Evolutionary conservation across 2,113 vertebrate species (phyloP), one percentile per base, ranked within the genome.

Genomic region (Mirza zaza): DNA sequence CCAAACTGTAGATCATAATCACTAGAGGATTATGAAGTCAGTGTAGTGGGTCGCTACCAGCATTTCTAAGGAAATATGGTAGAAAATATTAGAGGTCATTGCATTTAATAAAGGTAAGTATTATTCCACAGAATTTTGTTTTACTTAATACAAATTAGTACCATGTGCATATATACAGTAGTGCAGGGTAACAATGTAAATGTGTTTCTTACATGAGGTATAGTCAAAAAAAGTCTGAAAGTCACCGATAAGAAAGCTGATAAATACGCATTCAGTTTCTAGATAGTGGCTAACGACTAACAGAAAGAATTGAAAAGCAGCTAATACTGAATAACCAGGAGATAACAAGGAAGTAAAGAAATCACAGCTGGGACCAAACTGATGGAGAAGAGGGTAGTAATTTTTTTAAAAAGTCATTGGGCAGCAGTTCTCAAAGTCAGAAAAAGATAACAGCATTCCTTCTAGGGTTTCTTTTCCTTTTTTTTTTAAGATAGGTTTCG

Each of bases 11-110:
- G 61, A 11, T 89, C 61, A 96, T 23, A 96, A 63, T 95, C 36
- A 85, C 79, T 32, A 91, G 36, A 39, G 21, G 61, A 93, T 83
- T 93, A 94, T 71, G 32, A 96, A 81, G 27, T 48, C 90, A 79
- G 83, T 83, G 89, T 70, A 95, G 45, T 89, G 55, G 57, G 39
- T 48, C 61, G 65, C 59, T 39, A 42, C 34, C 48, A 89, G 10
- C 15, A 65, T 11, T 70, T 90, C 48, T 76, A 95, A 87, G 80
- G 71, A 87, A 92, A 90, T 17, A 76, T 1, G 10, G 48, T 36
- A 75, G 75, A 71, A 95, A 96, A 71, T 76, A 87, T 63, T 34
- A 57, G 21, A 80, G 17, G 75, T 34, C 17, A 68, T 8, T 73
- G 15, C 11, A 83, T 73, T 88, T 93, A 87, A 84, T 87, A 83